Conservation (phyloP, 2,113 vertebrate genomes). For the Pangasianodon hypophthalmus region DNA sequence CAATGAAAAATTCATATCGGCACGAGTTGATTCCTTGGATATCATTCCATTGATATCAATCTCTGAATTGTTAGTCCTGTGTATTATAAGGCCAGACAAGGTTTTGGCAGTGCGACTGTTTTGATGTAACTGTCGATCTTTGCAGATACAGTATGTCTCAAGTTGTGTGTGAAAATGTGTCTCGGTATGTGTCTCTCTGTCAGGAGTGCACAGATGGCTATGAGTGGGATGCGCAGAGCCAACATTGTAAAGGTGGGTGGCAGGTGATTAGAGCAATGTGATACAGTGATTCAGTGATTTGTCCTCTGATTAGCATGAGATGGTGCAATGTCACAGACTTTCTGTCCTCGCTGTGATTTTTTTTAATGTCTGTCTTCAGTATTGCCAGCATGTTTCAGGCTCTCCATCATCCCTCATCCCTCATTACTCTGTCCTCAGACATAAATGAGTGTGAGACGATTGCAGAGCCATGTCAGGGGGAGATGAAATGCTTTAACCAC, state of each 20-base stretch:
- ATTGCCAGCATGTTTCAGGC: slow-evolving; percentile 19
- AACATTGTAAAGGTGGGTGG: slow-evolving; percentile 86
- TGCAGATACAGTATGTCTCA: slow-evolving; percentile 37
- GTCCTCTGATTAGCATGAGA: slow-evolving; percentile 38
- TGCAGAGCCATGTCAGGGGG: slow-evolving; percentile 85
- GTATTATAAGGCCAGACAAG: not conserved
- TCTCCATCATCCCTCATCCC: not conserved
- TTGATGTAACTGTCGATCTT: slow-evolving; percentile 44
- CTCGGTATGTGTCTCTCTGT: slow-evolving; percentile 41
- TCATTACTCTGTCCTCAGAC: slow-evolving; percentile 68
- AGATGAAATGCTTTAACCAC: slow-evolving; percentile 95
- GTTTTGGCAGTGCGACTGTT: slow-evolving; percentile 31
- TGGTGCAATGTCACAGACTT: slow-evolving; percentile 41
- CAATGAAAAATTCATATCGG: not conserved
- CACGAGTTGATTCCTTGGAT: not conserved
- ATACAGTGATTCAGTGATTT: slow-evolving; percentile 39
- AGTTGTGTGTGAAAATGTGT: slow-evolving; percentile 34
- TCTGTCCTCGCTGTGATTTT: not conserved
- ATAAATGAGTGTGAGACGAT: slow-evolving; percentile 91
- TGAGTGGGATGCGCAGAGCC: slow-evolving; percentile 85
- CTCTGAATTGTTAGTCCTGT: not conserved
- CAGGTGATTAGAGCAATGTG: slow-evolving; percentile 50
- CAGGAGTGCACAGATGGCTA: slow-evolving; percentile 93
- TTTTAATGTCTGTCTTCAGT: not conserved
- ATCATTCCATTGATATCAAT: not conserved